Conservation (phyloP, 2,888 invertebrate genomes). For the Entomobrya proxima region DNA sequence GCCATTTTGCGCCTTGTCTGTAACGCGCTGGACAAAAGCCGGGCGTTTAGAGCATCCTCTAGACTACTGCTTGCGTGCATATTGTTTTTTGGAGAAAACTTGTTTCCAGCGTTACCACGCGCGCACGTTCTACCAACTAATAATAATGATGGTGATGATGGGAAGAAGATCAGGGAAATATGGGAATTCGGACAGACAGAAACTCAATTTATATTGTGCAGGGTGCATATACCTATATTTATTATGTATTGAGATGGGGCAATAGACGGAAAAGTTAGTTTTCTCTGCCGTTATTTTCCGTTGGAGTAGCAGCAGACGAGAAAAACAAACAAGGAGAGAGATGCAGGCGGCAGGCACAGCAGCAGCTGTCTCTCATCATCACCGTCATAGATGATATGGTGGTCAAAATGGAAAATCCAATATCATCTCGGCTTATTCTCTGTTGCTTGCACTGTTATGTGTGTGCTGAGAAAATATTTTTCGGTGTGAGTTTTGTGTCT, state of each 20-base stretch:
- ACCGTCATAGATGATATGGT: background rate
- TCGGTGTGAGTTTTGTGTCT: too few species aligned
- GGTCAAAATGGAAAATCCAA: background rate
- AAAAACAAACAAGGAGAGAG: background rate
- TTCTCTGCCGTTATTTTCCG: background rate
- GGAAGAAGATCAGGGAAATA: background rate
- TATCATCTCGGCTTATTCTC: too few species aligned
- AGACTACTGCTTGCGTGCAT: too few species aligned
- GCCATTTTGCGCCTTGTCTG: too few species aligned
- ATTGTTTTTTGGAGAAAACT: too few species aligned
- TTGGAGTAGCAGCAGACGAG: constrained; percentile 6
- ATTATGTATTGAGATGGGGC: constrained; percentile 10
- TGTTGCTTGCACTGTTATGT: too few species aligned
- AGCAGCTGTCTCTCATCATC: constrained; percentile 61
- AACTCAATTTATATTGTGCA: constrained; percentile 10
- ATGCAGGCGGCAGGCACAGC: constrained; percentile 19
- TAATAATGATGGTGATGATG: background rate
- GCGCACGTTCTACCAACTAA: too few species aligned
- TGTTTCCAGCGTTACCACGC: too few species aligned
- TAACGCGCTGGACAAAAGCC: too few species aligned
- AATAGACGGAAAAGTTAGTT: background rate
- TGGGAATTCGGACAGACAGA: background rate
- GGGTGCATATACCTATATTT: constrained; percentile 13
- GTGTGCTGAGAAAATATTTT: too few species aligned
- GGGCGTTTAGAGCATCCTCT: too few species aligned